These are phyloP conservation scores for Drosophila robusta DNA, from an alignment of 2,888 invertebrate genomes.

Conservation along the genomic window DNA sequence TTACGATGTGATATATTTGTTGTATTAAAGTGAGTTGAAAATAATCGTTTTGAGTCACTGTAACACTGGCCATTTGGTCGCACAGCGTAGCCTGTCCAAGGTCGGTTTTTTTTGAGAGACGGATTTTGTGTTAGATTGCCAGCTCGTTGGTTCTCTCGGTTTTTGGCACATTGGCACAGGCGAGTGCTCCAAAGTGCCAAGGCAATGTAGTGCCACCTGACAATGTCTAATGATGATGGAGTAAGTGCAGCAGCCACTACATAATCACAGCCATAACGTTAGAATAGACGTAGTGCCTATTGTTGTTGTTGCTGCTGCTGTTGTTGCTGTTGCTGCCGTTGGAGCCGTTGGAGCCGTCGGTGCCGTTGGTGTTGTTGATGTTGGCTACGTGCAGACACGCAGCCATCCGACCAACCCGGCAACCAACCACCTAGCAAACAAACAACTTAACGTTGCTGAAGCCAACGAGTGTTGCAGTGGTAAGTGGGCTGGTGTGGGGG, in stretches of 20 bases:
- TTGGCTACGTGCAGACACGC: conserved; percentile 66
- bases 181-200: conserved; percentile 56
- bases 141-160: conserved; percentile 29
- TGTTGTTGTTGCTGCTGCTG: conserved; percentile 17
- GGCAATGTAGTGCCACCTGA: conserved; percentile 61
- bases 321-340: conserved; percentile 17
- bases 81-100: conserved; percentile 25
- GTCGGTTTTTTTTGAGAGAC: conserved; percentile 29
- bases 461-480: conserved; percentile 62
- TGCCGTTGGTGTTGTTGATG: conserved; percentile 38
- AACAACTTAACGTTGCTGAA: conserved; percentile 63
- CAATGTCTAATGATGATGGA: conserved; percentile 74
- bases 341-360: conserved; percentile 27
- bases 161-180: conserved; percentile 63
- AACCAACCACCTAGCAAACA: conserved; percentile 61
- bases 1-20: too few relatives aligned
- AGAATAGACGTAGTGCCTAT: conserved; percentile 21
- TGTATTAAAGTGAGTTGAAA: too few relatives aligned
- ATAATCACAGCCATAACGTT: conserved; percentile 62
- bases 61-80: conserved; percentile 31
- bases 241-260: conserved; percentile 64
- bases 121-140: conserved; percentile 33
- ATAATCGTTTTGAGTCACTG: conserved; percentile 14
- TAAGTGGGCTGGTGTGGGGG: conserved; percentile 28
- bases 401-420: conserved; percentile 45